phyloP scores from a whole-genome alignment of 2,888 invertebrate genomes.

The Epistrophella euchroma region DNA sequence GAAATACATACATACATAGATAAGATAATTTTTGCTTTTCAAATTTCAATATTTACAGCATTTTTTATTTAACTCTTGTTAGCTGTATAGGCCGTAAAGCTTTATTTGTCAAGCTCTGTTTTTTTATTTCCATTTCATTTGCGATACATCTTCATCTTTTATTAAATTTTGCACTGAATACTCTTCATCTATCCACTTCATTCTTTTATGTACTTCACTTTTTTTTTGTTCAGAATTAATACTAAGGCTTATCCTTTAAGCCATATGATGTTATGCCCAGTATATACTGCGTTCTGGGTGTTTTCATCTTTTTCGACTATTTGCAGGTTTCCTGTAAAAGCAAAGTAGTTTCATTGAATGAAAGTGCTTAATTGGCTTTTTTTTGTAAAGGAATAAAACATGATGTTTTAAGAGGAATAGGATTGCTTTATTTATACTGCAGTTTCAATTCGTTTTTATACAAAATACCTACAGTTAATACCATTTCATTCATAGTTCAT shows the following conservation, averaged over 20 bases:
- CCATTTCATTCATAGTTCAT: neutral
- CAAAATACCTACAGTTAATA: neutral
- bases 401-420: conserved; percentile 9
- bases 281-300: neutral
- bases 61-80: too few relatives aligned
- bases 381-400: conserved; percentile 7
- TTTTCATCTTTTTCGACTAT: neutral
- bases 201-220: neutral
- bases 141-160: neutral
- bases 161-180: neutral
- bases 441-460: neutral
- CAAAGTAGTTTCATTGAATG: neutral
- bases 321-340: neutral
- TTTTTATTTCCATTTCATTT: too few relatives aligned
- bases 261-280: neutral
- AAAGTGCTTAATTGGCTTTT: conserved; percentile 6
- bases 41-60: too few relatives aligned
- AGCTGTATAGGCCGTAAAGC: too few relatives aligned
- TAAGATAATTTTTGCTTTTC: too few relatives aligned
- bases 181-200: neutral
- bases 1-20: too few relatives aligned
- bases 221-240: neutral
- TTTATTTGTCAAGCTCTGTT: too few relatives aligned
- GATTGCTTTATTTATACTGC: neutral
- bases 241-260: conserved; percentile 4